A percentile compares a stretch with the other conserved stretches of the same genome.
These are phyloP conservation scores for Eufriesea mexicana DNA, from an alignment of 1,140 invertebrate species.

Conservation along the genomic window DNA sequence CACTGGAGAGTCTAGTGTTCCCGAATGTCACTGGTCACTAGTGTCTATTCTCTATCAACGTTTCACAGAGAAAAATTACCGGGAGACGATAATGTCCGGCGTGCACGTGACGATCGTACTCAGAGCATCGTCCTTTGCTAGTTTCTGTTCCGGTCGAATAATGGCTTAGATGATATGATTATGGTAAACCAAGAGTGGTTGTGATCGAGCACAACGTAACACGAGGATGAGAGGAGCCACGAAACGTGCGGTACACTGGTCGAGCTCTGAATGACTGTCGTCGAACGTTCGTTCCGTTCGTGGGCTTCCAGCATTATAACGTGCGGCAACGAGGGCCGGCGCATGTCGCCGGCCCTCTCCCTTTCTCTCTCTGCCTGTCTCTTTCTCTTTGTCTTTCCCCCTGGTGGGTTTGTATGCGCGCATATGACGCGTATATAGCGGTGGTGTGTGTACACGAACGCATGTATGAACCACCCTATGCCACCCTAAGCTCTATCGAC, in stretches of 20 bases:
- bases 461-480: conserved; percentile 13
- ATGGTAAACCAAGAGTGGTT: neutral
- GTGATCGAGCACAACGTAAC: conserved; percentile 12
- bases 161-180: neutral
- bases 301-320: conserved; percentile 48
- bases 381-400: neutral
- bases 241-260: conserved; percentile 65
- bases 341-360: conserved; percentile 40
- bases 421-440: too few relatives aligned
- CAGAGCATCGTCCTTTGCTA: conserved; percentile 6
- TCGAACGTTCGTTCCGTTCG: conserved; percentile 33
- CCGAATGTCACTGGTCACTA: conserved; percentile 4
- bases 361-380: conserved; percentile 31
- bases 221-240: conserved; percentile 60
- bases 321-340: conserved; percentile 33
- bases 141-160: neutral
- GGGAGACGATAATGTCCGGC: conserved; percentile 2
- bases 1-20: neutral
- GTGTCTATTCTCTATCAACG: neutral
- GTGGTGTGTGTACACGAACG: neutral
- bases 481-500: conserved; percentile 35
- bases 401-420: neutral
- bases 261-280: conserved; percentile 70
- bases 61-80: neutral
- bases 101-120: neutral